These are phyloP conservation scores for Julus scanicus DNA, from an alignment of 2,888 invertebrate genomes.

Conservation along the genomic window DNA sequence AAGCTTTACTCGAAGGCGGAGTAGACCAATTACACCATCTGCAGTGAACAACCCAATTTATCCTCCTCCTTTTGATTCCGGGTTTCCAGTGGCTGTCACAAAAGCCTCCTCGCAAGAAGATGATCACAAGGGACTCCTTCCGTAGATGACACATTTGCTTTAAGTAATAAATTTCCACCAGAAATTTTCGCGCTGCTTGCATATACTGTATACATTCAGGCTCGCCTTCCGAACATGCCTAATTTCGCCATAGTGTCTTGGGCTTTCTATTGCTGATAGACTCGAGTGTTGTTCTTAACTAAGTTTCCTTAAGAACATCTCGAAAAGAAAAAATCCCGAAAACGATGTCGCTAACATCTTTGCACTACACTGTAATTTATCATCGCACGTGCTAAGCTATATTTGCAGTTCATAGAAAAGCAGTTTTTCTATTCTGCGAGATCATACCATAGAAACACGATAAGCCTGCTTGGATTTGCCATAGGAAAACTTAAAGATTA, in stretches of 20 bases:
- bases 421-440: background rate
- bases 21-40: constrained; percentile 45
- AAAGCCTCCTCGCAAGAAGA: constrained; percentile 25
- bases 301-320: constrained; percentile 45
- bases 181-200: background rate
- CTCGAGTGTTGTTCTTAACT: constrained; percentile 45
- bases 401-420: constrained; percentile 36
- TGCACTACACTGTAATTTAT: constrained; percentile 40
- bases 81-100: constrained; percentile 1
- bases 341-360: constrained; percentile 41
- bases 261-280: constrained; percentile 21
- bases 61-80: constrained; percentile 15
- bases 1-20: constrained; percentile 42
- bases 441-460: background rate
- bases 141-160: constrained; percentile 34
- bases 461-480: background rate
- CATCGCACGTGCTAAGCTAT: background rate
- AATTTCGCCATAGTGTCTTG: constrained; percentile 19
- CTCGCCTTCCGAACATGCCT: background rate
- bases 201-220: constrained; percentile 22
- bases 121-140: constrained; percentile 38
- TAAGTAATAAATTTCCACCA: constrained; percentile 29
- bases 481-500: background rate
- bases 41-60: constrained; percentile 43
- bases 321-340: background rate